Percentiles rank a stretch among this genome's conserved stretches.
These are phyloP conservation scores for Venustoraphidia nigricollis DNA, from an alignment of 2,888 invertebrate species.

Conservation along the genomic window DNA sequence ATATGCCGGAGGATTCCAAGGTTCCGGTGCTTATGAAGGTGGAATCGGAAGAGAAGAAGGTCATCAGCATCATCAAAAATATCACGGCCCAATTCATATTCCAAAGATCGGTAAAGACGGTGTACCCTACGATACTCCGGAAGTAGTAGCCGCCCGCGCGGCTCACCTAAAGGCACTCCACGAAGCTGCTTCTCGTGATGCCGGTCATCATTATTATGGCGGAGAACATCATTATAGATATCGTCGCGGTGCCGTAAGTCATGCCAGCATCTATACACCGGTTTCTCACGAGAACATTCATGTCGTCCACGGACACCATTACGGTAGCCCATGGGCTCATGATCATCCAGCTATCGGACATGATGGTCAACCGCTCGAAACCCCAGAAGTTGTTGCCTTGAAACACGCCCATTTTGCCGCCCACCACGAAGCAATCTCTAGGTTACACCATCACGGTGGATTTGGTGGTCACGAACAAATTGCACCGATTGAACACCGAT, in stretches of 20 bases:
- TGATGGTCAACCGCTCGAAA: slow-evolving; percentile 7
- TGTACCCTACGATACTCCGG: slow-evolving; percentile 9
- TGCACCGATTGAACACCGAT: neutral
- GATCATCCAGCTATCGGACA: slow-evolving; percentile 5
- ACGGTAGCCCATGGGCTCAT: neutral
- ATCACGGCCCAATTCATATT: slow-evolving; percentile 27
- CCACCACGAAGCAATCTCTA: slow-evolving; percentile 5
- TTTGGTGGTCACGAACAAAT: neutral
- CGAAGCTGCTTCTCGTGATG: slow-evolving; percentile 6
- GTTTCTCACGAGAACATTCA: no score
- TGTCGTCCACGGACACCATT: slow-evolving; percentile 3
- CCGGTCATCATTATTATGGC: slow-evolving; percentile 2
- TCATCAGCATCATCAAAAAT: neutral
- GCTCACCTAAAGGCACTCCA: slow-evolving; percentile 6
- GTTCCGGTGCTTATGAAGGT: neutral
- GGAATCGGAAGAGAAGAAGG: neutral
- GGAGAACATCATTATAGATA: neutral
- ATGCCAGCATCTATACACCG: neutral
- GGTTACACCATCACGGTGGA: slow-evolving; percentile 1
- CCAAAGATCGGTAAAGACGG: slow-evolving; percentile 22
- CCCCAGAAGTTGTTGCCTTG: slow-evolving; percentile 8
- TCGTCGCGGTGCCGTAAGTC: neutral
- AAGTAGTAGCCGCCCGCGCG: slow-evolving; percentile 7
- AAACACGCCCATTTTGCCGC: slow-evolving; percentile 7
- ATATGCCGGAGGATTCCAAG: neutral